These are phyloP conservation scores for Diabrotica virgifera DNA, from an alignment of 1,140 invertebrate species.

Conservation along the genomic window DNA sequence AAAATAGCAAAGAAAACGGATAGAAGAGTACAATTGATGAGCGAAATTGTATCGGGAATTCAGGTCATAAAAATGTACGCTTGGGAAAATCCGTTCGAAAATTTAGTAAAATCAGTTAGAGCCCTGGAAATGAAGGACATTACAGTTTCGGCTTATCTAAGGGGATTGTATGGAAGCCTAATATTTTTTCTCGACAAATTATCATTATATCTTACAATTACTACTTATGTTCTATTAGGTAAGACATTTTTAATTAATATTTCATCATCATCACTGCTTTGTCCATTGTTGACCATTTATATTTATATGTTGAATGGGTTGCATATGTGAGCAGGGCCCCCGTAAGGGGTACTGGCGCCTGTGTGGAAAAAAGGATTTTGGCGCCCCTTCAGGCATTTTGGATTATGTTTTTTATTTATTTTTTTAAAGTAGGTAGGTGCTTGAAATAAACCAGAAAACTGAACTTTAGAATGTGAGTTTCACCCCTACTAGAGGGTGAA, in stretches of 20 bases:
- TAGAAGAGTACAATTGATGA: conserved; percentile 74
- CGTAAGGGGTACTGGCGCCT: too few species aligned
- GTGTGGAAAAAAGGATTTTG: too few species aligned
- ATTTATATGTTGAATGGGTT: too few species aligned
- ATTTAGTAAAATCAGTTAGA: conserved; percentile 54
- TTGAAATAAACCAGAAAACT: too few species aligned
- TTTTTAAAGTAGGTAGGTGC: too few species aligned
- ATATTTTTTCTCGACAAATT: conserved; percentile 71
- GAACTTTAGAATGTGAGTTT: too few species aligned
- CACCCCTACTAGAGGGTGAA: too few species aligned
- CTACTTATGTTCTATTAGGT: conserved; percentile 63
- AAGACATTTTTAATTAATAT: not conserved
- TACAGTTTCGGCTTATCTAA: conserved; percentile 64
- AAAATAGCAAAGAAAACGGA: conserved; percentile 65
- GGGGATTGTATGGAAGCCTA: conserved; percentile 66
- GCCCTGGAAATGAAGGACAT: conserved; percentile 66
- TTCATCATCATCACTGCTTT: too few species aligned
- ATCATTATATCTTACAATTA: conserved; percentile 69
- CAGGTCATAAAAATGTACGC: conserved; percentile 81
- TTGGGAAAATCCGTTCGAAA: conserved; percentile 70
- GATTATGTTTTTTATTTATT: too few species aligned
- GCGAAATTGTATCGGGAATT: conserved; percentile 70
- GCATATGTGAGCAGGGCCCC: too few species aligned
- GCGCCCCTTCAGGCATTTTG: too few species aligned
- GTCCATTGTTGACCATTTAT: too few species aligned